Evolutionary conservation across 2,113 vertebrate genomes (phyloP).

Genomic region (Chinchilla lanigera): DNA sequence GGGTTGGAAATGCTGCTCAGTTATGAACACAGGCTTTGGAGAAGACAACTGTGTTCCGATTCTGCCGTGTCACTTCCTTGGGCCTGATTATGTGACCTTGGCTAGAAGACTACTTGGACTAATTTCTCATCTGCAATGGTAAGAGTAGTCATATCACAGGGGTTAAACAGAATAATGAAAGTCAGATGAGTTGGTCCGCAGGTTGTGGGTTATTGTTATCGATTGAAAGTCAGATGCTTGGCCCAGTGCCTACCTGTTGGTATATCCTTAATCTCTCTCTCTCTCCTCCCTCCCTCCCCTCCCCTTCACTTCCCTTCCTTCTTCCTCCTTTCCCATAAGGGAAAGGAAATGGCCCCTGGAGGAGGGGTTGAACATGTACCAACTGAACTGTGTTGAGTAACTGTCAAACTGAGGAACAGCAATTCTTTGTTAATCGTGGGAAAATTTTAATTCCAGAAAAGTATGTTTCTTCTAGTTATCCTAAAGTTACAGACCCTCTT

Average conservation of each 20-base stretch:
- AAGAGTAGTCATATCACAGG: background rate
- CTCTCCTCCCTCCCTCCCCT: too few species aligned
- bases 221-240: background rate
- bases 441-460: background rate
- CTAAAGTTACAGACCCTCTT: background rate
- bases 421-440: background rate
- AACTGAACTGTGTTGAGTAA: slow-evolving; percentile 6
- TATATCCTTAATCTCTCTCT: background rate
- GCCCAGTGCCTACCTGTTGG: background rate
- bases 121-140: background rate
- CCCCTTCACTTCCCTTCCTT: too few species aligned
- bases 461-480: background rate
- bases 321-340: background rate
- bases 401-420: background rate
- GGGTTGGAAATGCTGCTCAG: too few species aligned
- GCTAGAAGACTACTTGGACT: background rate
- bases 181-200: too few species aligned
- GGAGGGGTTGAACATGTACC: background rate
- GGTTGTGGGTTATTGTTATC: too few species aligned
- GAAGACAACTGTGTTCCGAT: background rate
- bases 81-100: background rate
- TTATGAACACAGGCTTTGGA: background rate
- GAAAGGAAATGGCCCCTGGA: background rate
- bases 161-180: background rate
- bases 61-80: background rate